Conservation (phyloP, 2,113 vertebrate genomes). For the Brachyistius frenatus region DNA sequence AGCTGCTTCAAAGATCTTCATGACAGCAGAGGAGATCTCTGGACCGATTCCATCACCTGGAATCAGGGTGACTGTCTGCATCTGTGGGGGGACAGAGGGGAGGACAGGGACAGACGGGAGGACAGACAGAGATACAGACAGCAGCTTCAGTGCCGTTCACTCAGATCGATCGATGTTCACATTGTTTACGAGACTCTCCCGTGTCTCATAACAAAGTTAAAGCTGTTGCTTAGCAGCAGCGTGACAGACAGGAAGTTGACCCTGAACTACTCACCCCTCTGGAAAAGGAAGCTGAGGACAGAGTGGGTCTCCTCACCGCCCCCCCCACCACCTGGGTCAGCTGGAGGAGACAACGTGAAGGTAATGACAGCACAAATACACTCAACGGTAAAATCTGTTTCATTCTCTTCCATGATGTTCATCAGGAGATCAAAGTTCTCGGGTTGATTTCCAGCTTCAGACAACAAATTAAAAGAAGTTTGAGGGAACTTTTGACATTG, state of each 20-base stretch:
- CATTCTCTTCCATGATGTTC: too few species aligned
- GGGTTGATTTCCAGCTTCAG: too few species aligned
- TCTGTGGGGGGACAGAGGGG: constrained; percentile 32
- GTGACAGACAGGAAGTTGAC: background rate
- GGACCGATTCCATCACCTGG: constrained; percentile 76
- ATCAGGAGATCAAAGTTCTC: too few species aligned
- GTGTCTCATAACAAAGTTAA: too few species aligned
- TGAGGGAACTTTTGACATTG: too few species aligned
- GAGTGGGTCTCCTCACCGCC: constrained; percentile 12
- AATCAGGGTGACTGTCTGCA: constrained; percentile 75
- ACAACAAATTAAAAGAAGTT: too few species aligned
- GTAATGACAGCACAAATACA: background rate
- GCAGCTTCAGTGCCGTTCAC: too few species aligned
- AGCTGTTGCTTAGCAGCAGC: background rate
- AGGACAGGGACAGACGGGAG: background rate
- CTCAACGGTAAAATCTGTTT: too few species aligned
- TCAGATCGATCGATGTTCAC: too few species aligned
- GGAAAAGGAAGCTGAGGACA: constrained; percentile 48
- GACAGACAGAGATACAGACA: background rate
- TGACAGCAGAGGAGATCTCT: constrained; percentile 68
- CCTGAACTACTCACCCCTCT: constrained; percentile 69
- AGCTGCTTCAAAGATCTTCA: constrained; percentile 76
- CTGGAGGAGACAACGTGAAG: constrained; percentile 38
- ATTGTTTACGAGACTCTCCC: too few species aligned
- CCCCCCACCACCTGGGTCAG: constrained; percentile 58